Conservation (phyloP, 2,888 invertebrate genomes). For the Cantharis nigra region DNA sequence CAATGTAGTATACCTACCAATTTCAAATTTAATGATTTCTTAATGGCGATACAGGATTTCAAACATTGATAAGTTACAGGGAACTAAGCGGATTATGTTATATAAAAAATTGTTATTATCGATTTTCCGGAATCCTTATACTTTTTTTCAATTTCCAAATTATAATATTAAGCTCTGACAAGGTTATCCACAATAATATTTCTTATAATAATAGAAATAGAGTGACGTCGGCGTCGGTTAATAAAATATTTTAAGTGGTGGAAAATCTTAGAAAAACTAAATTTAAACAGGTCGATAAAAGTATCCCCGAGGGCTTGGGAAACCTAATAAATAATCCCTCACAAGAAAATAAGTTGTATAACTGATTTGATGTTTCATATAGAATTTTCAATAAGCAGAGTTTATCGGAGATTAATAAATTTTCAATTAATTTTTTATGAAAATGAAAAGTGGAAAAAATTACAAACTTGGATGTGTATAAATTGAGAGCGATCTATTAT, state of each 20-base stretch:
- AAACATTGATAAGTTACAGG: constrained; percentile 13
- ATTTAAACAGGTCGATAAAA: neutral
- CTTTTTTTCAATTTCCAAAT: neutral
- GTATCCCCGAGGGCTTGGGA: neutral
- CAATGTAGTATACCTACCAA: neutral
- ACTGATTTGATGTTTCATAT: neutral
- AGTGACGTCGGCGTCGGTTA: neutral
- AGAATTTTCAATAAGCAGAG: neutral
- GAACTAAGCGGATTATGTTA: constrained; percentile 18
- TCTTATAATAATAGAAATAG: neutral
- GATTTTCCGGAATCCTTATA: constrained; percentile 9
- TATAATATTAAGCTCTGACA: neutral
- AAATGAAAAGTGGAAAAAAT: neutral
- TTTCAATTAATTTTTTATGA: neutral
- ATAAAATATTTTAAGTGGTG: neutral
- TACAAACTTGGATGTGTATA: neutral
- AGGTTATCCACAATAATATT: neutral
- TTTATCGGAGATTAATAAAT: no score
- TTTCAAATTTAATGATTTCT: neutral
- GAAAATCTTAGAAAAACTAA: neutral
- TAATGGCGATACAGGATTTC: constrained; percentile 2
- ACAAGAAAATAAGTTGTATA: neutral
- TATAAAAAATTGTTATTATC: constrained; percentile 19
- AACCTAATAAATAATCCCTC: neutral
- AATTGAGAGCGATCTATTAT: neutral